phyloP scores from a whole-genome alignment of 2,888 invertebrate genomes.

The Falcaria lacertinaria region DNA sequence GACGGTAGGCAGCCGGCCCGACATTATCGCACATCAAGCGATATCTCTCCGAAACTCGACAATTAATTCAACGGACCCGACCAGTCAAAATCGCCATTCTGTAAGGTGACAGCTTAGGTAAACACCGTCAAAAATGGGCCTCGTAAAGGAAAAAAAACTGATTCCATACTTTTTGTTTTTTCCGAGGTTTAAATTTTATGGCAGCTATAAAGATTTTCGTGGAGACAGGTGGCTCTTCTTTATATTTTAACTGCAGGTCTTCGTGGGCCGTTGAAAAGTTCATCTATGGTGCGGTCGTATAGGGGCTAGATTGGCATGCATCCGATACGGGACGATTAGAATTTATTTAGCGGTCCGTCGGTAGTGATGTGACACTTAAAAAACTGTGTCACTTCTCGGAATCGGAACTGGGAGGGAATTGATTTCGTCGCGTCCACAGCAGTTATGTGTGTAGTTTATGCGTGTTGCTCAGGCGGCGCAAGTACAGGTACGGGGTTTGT shows the following conservation, averaged over 20 bases:
- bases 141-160: conserved; percentile 64
- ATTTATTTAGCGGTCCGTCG: conserved; percentile 75
- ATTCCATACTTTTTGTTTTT: conserved; percentile 67
- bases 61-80: conserved; percentile 70
- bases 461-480: conserved; percentile 30
- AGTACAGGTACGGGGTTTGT: conserved; percentile 46
- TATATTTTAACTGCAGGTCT: conserved; percentile 69
- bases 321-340: conserved; percentile 49
- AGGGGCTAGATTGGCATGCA: conserved; percentile 67
- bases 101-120: conserved; percentile 78
- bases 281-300: conserved; percentile 50
- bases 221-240: conserved; percentile 79
- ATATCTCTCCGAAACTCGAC: conserved; percentile 70
- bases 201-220: conserved; percentile 77
- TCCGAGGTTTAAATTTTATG: conserved; percentile 78
- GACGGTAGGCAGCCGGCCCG: conserved; percentile 52
- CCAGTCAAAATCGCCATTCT: conserved; percentile 77
- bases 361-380: conserved; percentile 78
- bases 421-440: conserved; percentile 75
- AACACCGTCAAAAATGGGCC: conserved; percentile 75
- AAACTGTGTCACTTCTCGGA: conserved; percentile 78
- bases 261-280: conserved; percentile 46
- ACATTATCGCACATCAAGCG: conserved; percentile 67
- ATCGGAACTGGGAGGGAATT: conserved; percentile 76
- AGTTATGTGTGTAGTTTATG: conserved; percentile 75